These are phyloP conservation scores for Laupala kohalensis DNA, from an alignment of 1,140 invertebrate species.

Conservation along the genomic window DNA sequence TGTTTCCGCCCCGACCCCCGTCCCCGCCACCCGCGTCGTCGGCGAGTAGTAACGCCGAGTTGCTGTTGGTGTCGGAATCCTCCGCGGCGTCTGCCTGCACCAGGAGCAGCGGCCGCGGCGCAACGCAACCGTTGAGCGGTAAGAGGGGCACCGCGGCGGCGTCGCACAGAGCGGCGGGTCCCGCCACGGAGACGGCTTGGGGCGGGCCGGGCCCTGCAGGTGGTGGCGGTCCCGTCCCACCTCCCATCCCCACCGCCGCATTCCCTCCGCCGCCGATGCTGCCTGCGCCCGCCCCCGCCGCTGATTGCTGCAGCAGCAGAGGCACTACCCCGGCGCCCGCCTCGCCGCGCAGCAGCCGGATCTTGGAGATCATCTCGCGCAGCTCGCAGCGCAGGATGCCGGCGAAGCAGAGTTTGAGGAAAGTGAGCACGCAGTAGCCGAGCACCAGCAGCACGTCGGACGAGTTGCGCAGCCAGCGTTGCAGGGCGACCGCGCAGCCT, in stretches of 20 bases:
- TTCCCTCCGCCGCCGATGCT: background rate
- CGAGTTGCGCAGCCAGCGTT: constrained; percentile 52
- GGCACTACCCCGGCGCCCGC: constrained; percentile 14
- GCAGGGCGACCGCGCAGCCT: constrained; percentile 52
- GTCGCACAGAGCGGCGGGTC: constrained; percentile 6
- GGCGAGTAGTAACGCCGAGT: constrained; percentile 42
- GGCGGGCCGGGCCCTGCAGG: constrained; percentile 9
- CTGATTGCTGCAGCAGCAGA: constrained; percentile 20
- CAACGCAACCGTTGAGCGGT: constrained; percentile 29
- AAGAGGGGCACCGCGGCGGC: constrained; percentile 21
- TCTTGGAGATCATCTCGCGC: constrained; percentile 82
- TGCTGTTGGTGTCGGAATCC: constrained; percentile 49
- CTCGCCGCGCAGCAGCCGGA: constrained; percentile 42
- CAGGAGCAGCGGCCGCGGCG: constrained; percentile 17
- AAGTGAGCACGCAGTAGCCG: constrained; percentile 82
- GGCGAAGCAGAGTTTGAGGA: constrained; percentile 79
- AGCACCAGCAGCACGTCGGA: constrained; percentile 68
- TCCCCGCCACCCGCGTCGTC: constrained; percentile 31
- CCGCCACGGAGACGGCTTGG: constrained; percentile 16
- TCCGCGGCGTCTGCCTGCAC: constrained; percentile 38
- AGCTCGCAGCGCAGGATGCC: constrained; percentile 54
- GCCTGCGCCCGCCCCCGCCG: background rate
- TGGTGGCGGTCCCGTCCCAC: constrained; percentile 23
- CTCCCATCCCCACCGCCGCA: background rate
- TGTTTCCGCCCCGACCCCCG: constrained; percentile 39